Evolutionary conservation across 2,888 invertebrate genomes (phyloP), one percentile per base, ranked within the genome.

Genomic region (Lamproptera curius): DNA sequence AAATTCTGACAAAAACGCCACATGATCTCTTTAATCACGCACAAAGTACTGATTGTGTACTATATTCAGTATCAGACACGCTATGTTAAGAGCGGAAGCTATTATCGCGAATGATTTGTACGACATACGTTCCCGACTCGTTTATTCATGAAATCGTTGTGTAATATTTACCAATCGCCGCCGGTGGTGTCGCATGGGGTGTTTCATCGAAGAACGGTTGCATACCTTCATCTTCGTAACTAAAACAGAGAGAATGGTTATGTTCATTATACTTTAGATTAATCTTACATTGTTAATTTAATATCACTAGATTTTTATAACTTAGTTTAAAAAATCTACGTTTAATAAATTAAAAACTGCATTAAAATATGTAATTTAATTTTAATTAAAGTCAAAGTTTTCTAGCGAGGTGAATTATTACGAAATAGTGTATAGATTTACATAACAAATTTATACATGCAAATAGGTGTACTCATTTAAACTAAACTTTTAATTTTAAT

Each of bases 181-280:
- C 86, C 61, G 86, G 86, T 41, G 87, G 85, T 45, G 87, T 87
- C 1, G 87, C 87, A 41, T 87, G 87, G 40, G 87, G 87, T 16
- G 87, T 87, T 66, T 86, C 87, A 52, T 85, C 80, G 58, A 87
- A 87, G 67, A 87, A 87, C 31, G 87, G 87, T 66, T 87, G 87
- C 84, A 84, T 85, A 36, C 84, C 86, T 63, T 87, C 86, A 48
- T 85, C 85, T 54, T 86, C 86, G 58, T 79, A 83, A 67, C 84
- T 87, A 4, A 64, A 70, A 28, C 53, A 63, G 56, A 6, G 34
- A 9, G 2, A n/a, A n/a, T n/a, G n/a, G n/a, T n/a, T n/a, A n/a
- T n/a, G n/a, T n/a, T n/a, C n/a, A n/a, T n/a, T n/a, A n/a, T n/a
- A n/a, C n/a, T n/a, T n/a, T n/a, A n/a, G n/a, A n/a, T n/a, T n/a